Conservation (phyloP, 2,797 vertebrate species). For the Leptodactylus fallax region DNA sequence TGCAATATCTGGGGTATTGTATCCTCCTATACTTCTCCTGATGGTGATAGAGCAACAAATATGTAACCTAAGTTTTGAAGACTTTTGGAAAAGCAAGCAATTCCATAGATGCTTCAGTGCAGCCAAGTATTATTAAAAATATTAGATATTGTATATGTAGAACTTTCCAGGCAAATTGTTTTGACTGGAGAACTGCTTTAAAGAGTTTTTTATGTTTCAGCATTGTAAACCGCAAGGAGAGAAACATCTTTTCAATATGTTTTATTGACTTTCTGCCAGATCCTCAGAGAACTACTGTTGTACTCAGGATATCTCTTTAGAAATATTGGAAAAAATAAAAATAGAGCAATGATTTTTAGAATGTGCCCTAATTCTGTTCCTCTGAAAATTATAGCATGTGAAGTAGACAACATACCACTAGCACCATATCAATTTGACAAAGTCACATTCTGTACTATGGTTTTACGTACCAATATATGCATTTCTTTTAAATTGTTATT, state of each 20-base stretch:
- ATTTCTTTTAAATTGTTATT: too few relatives aligned
- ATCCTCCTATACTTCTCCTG: too few relatives aligned
- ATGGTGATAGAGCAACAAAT: too few relatives aligned
- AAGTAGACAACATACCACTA: not conserved
- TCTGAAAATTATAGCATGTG: not conserved
- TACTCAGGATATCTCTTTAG: not conserved
- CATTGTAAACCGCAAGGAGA: not conserved
- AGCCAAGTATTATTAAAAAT: too few relatives aligned
- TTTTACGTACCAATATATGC: too few relatives aligned
- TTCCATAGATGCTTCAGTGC: too few relatives aligned
- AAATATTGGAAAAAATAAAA: slow-evolving; percentile 12
- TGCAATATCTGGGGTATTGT: too few relatives aligned
- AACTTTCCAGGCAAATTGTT: not conserved
- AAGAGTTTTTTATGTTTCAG: not conserved
- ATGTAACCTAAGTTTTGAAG: too few relatives aligned
- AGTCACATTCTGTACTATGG: not conserved
- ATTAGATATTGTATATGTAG: not conserved
- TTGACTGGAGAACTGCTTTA: not conserved
- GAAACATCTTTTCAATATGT: slow-evolving; percentile 9
- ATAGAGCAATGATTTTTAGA: not conserved
- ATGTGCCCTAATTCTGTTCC: slow-evolving; percentile 20
- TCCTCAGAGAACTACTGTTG: not conserved
- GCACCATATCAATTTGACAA: not conserved
- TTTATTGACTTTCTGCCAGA: slow-evolving; percentile 19
- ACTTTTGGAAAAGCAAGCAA: too few relatives aligned